These are phyloP conservation scores for Drosophila equinoxialis DNA, from an alignment of 1,140 invertebrate species.

Conservation along the genomic window DNA sequence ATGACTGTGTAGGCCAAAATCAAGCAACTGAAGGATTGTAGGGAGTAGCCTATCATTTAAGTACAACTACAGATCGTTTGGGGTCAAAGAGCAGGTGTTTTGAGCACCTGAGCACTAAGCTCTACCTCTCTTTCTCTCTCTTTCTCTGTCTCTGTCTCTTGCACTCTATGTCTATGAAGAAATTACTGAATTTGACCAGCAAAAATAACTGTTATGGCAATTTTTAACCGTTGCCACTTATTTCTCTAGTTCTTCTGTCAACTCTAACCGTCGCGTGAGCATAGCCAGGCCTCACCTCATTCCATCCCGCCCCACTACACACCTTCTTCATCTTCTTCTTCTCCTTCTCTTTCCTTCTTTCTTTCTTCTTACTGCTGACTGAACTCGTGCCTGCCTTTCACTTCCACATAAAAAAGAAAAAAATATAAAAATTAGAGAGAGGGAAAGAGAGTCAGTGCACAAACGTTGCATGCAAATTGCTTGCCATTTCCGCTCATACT, in stretches of 20 bases:
- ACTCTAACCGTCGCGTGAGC: not conserved
- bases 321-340: no score
- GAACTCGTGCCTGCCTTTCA: slow-evolving; percentile 20
- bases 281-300: not conserved
- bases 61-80: not conserved
- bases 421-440: not conserved
- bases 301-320: not conserved
- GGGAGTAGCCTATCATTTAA: no score
- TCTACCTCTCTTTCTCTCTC: not conserved
- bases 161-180: not conserved
- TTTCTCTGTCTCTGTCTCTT: not conserved
- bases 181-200: slow-evolving; percentile 10
- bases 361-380: slow-evolving; percentile 6
- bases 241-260: slow-evolving; percentile 5
- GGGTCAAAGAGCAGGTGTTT: not conserved
- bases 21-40: no score
- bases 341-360: not conserved
- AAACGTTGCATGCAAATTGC: slow-evolving; percentile 72
- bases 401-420: slow-evolving; percentile 5
- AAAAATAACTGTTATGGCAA: slow-evolving; percentile 11
- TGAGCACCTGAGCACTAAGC: not conserved
- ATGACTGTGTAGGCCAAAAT: not conserved
- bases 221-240: slow-evolving; percentile 9
- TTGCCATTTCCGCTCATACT: slow-evolving; percentile 73
- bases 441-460: slow-evolving; percentile 43